Conservation (phyloP, 35 echinoderm and acorn worm genomes). For the Stichopus chloronotus region DNA sequence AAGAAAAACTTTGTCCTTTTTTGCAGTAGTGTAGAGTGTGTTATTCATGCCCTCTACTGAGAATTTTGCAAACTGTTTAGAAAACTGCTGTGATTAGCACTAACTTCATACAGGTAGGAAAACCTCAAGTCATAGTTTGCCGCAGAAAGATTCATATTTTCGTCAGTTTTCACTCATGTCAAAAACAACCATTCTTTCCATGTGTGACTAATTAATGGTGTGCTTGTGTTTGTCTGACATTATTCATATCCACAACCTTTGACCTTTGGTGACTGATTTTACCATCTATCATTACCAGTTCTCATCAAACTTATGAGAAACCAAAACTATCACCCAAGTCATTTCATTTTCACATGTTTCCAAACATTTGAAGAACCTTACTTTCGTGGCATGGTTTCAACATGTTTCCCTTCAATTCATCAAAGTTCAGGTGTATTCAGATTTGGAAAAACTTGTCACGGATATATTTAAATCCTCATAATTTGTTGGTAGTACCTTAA, state of each 20-base stretch:
- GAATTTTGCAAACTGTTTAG: constrained; percentile 45
- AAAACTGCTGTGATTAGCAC: neutral
- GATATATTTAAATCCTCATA: too few species aligned
- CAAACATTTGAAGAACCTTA: neutral
- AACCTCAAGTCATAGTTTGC: neutral
- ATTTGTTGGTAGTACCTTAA: too few species aligned
- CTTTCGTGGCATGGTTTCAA: neutral
- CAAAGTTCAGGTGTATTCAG: neutral
- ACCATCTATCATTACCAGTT: too few species aligned
- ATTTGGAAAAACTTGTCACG: too few species aligned
- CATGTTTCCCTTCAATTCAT: neutral
- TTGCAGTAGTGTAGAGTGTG: too few species aligned
- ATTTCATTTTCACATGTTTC: neutral
- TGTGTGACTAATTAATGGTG: neutral
- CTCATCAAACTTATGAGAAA: neutral
- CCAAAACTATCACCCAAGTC: neutral
- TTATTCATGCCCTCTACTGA: neutral
- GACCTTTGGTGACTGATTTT: too few species aligned
- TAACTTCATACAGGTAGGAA: constrained; percentile 28
- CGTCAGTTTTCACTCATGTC: neutral
- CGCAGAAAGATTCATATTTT: neutral
- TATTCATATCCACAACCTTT: neutral
- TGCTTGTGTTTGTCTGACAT: neutral
- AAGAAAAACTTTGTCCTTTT: too few species aligned
- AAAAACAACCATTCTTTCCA: neutral